Base-by-base conservation (phyloP, 2,888 invertebrate species). In the Orchesella flavescens region DNA sequence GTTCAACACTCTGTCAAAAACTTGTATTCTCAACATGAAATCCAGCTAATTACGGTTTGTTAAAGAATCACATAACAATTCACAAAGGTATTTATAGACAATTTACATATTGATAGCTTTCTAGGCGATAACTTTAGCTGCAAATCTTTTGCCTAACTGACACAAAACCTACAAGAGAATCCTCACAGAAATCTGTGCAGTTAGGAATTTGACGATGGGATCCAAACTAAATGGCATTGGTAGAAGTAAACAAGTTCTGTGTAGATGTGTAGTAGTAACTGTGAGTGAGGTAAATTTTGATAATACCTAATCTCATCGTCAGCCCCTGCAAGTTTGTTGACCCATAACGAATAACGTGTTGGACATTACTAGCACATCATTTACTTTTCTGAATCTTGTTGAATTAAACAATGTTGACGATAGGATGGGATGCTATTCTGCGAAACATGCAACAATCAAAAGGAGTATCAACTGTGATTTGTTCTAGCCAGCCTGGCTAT, bases 241-340 rank as follows among this genome's bases (percentile, higher is more conserved):
- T 65, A 63, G 65, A 53, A 61, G 69, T 81, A 71, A 76, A 82
- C 82, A 76, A 82, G 82, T 75, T 82, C 57, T 81, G 34, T 81
- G 34, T 53, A 23, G 13, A 10, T 59, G 19, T 68, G 12, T 19
- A n/a, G 12, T 19, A n/a, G 34, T 34, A 34, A 34, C 59, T 23
- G 73, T 34, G 34, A 46, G 63, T 75, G 7, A 34, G 65, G 13
- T 72, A 21, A 63, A 19, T 46, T 63, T 69, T 78, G 68, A 68
- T 66, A 75, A 34, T 34, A 34, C 3, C 34, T 74, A 69, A 72
- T 63, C 13, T 23, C 76, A 57, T n/a, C n/a, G n/a, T n/a, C n/a
- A n/a, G n/a, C 23, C 10, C 1, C 55, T 9, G 34, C 55, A 71
- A 75, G 82, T 82, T 76, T 82, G 75, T 82, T 82, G 82, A 82